phyloP scores from a whole-genome alignment of 1,140 invertebrate genomes.

The Drosophila trapezifrons region DNA sequence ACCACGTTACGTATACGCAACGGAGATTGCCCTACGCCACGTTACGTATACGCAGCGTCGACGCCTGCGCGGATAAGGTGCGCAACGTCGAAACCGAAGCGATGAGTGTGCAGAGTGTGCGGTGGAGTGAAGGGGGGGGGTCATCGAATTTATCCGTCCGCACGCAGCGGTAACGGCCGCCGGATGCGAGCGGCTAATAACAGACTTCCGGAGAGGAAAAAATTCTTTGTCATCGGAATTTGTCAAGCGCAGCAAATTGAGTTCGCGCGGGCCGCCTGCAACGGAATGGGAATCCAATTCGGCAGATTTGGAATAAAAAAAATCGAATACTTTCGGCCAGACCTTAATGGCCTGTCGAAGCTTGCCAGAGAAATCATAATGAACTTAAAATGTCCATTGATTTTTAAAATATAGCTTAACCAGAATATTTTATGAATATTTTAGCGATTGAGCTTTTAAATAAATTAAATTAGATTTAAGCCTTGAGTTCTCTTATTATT shows the following conservation, averaged over 20 bases:
- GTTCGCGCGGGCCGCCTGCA: slow-evolving; percentile 55
- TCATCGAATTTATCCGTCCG: slow-evolving; percentile 63
- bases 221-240: slow-evolving; percentile 75
- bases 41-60: slow-evolving; percentile 69
- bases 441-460: too few species aligned
- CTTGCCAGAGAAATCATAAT: neutral
- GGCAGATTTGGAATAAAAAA: slow-evolving; percentile 50
- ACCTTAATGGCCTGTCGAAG: neutral
- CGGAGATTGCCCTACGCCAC: slow-evolving; percentile 23
- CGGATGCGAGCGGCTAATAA: slow-evolving; percentile 81
- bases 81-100: slow-evolving; percentile 17
- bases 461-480: too few species aligned
- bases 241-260: slow-evolving; percentile 78
- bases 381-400: too few species aligned
- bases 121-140: slow-evolving; percentile 18
- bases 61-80: slow-evolving; percentile 76
- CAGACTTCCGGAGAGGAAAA: slow-evolving; percentile 82
- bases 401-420: neutral
- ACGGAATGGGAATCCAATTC: slow-evolving; percentile 63
- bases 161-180: slow-evolving; percentile 20
- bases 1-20: slow-evolving; percentile 73
- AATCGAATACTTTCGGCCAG: neutral
- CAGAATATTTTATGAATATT: too few species aligned
- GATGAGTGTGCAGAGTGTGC: neutral
- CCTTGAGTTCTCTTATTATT: neutral